phyloP scores from a whole-genome alignment of 92 coral and sea anemone genomes.

The Metridium senile region DNA sequence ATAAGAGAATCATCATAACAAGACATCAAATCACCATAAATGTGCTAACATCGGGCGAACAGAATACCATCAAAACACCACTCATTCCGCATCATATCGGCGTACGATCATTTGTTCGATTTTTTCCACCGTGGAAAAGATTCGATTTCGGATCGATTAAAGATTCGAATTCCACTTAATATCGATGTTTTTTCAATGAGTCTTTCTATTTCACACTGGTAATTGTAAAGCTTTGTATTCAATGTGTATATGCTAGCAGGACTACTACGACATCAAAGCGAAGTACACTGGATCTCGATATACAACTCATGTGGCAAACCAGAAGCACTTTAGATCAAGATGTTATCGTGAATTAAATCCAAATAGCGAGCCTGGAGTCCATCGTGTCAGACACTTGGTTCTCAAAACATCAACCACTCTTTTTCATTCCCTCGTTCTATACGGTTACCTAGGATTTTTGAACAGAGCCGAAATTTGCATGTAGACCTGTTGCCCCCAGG shows the following conservation, averaged over 20 bases:
- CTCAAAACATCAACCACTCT: not conserved
- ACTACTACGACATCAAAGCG: no score
- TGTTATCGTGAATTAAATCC: conserved; percentile 4
- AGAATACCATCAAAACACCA: not conserved
- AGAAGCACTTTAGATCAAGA: not conserved
- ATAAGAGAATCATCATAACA: not conserved
- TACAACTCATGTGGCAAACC: not conserved
- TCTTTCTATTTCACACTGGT: not conserved
- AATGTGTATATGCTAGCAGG: not conserved
- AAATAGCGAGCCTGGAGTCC: not conserved
- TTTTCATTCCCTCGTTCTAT: not conserved
- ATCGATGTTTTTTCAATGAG: not conserved
- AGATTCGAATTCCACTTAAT: not conserved
- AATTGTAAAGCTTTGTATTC: not conserved
- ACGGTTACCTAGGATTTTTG: conserved; percentile 34
- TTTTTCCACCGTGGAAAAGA: not conserved
- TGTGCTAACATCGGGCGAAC: not conserved
- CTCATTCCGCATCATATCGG: not conserved
- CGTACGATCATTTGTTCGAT: not conserved
- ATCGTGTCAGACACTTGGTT: not conserved
- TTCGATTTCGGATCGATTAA: no score
- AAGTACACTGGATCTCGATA: not conserved
- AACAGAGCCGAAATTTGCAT: conserved; percentile 43
- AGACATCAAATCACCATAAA: not conserved
- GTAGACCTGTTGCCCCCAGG: conserved; percentile 45